Percentiles rank a stretch among this genome's conserved stretches.
Conservation (phyloP, 2,113 vertebrate species). For the Pollimyrus isidori region DNA sequence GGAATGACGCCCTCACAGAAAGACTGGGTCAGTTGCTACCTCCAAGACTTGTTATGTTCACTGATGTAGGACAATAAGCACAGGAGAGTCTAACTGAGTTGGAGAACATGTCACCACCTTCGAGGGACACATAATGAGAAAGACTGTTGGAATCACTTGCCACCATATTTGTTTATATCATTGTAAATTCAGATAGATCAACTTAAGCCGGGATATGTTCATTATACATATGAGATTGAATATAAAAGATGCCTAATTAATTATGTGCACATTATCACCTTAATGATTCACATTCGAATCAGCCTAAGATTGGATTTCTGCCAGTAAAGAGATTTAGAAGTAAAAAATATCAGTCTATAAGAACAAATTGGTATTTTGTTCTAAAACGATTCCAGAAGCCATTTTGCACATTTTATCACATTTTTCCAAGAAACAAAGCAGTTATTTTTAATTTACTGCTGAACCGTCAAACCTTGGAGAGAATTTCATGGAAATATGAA, state of each 20-base stretch:
- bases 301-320: background rate
- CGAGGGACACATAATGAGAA: background rate
- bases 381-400: background rate
- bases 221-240: background rate
- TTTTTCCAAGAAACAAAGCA: conserved; percentile 2
- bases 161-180: background rate
- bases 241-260: background rate
- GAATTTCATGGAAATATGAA: background rate
- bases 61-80: background rate
- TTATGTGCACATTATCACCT: background rate
- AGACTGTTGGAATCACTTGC: background rate
- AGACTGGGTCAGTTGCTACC: background rate
- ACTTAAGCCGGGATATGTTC: background rate
- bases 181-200: background rate
- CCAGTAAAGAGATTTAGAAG: background rate
- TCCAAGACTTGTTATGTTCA: background rate
- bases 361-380: conserved; percentile 6
- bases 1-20: background rate
- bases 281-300: background rate
- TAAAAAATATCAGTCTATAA: background rate
- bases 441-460: background rate
- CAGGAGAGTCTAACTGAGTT: background rate
- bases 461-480: background rate
- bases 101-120: background rate
- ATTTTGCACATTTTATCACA: conserved; percentile 7